phyloP scores from a whole-genome alignment of 2,797 vertebrate genomes.

The Haliaeetus vocifer region DNA sequence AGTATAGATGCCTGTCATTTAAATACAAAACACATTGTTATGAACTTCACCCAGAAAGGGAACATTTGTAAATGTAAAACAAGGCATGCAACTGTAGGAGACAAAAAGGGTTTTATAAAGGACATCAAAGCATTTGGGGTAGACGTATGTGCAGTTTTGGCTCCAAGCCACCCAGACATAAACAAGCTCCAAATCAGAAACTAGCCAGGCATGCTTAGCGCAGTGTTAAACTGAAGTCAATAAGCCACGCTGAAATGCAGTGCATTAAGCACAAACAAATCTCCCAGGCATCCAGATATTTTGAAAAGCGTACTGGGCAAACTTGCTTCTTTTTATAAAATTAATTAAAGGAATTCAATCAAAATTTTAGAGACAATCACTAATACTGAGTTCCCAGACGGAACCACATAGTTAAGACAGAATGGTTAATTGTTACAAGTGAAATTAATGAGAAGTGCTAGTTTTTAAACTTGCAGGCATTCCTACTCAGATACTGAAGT shows the following conservation, averaged over 20 bases:
- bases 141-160: not conserved
- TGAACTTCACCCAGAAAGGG: not conserved
- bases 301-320: not conserved
- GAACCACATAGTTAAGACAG: not conserved
- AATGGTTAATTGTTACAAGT: not conserved
- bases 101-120: not conserved
- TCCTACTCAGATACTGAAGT: not conserved
- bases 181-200: not conserved
- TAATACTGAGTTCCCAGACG: not conserved
- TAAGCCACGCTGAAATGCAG: not conserved
- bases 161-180: not conserved
- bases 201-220: not conserved
- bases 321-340: not conserved
- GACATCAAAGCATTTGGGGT: not conserved
- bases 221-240: not conserved
- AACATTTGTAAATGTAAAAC: not conserved
- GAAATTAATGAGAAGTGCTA: not conserved
- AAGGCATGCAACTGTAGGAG: not conserved
- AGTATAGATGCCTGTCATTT: not conserved
- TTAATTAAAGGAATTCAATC: not conserved
- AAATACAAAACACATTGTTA: not conserved
- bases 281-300: not conserved
- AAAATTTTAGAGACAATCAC: not conserved
- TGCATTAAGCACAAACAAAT: not conserved
- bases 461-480: not conserved